A percentile compares a stretch with the other conserved stretches of the same genome.
Conservation (phyloP, 1,140 invertebrate genomes). For the Bombus balteatus region DNA sequence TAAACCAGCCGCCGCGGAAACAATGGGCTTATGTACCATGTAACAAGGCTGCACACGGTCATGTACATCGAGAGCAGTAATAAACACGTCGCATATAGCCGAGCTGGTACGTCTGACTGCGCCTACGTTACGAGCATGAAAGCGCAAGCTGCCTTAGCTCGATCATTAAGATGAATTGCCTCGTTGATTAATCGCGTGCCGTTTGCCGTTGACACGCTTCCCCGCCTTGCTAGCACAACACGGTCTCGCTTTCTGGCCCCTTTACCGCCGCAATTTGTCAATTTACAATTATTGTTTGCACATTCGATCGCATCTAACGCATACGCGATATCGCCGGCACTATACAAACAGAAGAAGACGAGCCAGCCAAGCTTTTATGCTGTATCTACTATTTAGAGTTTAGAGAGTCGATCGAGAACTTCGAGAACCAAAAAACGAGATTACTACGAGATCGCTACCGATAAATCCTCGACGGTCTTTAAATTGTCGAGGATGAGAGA, state of each 20-base stretch:
- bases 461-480: background rate
- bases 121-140: slow-evolving; percentile 49
- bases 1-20: slow-evolving; percentile 19
- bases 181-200: slow-evolving; percentile 70
- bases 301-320: background rate
- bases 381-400: background rate
- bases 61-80: slow-evolving; percentile 37
- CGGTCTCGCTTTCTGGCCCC: slow-evolving; percentile 30
- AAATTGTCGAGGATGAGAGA: background rate
- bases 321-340: background rate
- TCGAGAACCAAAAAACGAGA: background rate
- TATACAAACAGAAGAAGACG: too few relatives aligned
- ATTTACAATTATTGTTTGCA: slow-evolving; percentile 42
- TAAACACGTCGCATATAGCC: slow-evolving; percentile 56
- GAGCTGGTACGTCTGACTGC: slow-evolving; percentile 3
- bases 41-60: slow-evolving; percentile 17
- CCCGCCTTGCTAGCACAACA: slow-evolving; percentile 22
- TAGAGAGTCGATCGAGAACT: background rate
- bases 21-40: slow-evolving; percentile 5
- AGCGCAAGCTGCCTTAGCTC: slow-evolving; percentile 60
- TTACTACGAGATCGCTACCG: background rate
- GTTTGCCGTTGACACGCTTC: slow-evolving; percentile 66
- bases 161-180: slow-evolving; percentile 74
- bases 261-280: slow-evolving; percentile 44
- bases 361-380: too few relatives aligned